Conservation (phyloP, 2,888 invertebrate species). For the Masnerella sp. region DNA sequence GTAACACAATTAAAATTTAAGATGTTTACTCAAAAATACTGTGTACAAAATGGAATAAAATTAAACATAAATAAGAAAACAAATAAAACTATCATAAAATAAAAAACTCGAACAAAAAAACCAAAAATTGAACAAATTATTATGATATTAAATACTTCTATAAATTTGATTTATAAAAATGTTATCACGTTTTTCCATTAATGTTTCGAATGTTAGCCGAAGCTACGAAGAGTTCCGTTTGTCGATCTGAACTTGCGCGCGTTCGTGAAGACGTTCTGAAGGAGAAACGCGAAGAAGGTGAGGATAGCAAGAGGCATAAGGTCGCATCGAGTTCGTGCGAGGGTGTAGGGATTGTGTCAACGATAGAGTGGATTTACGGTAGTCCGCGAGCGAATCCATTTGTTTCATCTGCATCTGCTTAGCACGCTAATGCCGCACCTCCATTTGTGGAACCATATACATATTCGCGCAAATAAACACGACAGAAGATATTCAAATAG, state of each 20-base stretch:
- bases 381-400: constrained; percentile 75
- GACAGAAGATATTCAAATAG: constrained; percentile 36
- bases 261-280: constrained; percentile 50
- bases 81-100: too few relatives aligned
- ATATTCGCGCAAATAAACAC: constrained; percentile 48
- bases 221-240: constrained; percentile 20
- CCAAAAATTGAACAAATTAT: too few relatives aligned
- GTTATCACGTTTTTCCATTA: neutral
- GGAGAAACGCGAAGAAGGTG: constrained; percentile 54
- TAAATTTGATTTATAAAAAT: too few relatives aligned
- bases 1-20: too few relatives aligned
- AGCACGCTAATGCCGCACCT: constrained; percentile 73
- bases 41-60: too few relatives aligned
- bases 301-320: constrained; percentile 61
- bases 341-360: constrained; percentile 75
- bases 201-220: neutral
- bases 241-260: constrained; percentile 19
- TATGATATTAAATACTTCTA: too few relatives aligned
- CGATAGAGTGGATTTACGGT: constrained; percentile 74
- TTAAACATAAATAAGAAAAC: too few relatives aligned
- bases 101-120: too few relatives aligned
- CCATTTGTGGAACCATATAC: constrained; percentile 48
- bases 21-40: too few relatives aligned
- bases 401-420: constrained; percentile 76
- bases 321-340: constrained; percentile 71